Base-by-base conservation (phyloP, 2,113 vertebrate genomes). In the Prionailurus viverrinus region DNA sequence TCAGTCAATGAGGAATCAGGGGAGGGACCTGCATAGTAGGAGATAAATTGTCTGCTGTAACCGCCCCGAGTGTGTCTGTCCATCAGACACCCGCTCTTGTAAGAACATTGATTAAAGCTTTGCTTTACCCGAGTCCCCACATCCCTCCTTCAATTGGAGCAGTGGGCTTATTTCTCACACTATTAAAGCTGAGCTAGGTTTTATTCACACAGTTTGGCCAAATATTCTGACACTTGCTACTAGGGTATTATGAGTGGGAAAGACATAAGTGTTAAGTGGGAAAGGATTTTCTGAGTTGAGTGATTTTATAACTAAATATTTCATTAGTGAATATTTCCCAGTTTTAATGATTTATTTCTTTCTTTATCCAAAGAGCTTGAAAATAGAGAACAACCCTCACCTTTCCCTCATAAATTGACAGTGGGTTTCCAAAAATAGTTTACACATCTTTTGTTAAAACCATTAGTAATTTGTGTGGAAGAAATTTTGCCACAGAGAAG, bases 201-300 rank as follows among this genome's bases (percentile, higher is more conserved):
- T 79, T 36, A 55, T 78, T 73, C 85, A 45, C 48, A 36, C 61
- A 33, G 66, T 73, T 95, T 63, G 12, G 39, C 39, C 58, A 68
- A 68, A 87, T 82, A 74, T 39, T 66, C 48, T 63, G n/a, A 90
- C 4, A 8, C 41, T 83, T 39, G 23, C 14, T 68, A 4, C 41
- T 11, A 78, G 21, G 8, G 13, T 29, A 33, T 31, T 51, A 36
- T 23, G 3, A 31, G 29, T 48, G 63, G 76, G 41, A 76, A 51
- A 65, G 9, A 92, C 5, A 5, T 5, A 87, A 71, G 31, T 81
- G 10, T 58, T 74, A 92, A 61, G 14, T 29, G 36, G 23, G 39
- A 94, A 95, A 80, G n/a, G 16, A 92, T 92, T 92, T 94, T 94
- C 63, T 92, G 39, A 92, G 29, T 66, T 88, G 12, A 94, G 4